Base-by-base conservation (phyloP, 2,888 invertebrate genomes). In the Trilocha varians region DNA sequence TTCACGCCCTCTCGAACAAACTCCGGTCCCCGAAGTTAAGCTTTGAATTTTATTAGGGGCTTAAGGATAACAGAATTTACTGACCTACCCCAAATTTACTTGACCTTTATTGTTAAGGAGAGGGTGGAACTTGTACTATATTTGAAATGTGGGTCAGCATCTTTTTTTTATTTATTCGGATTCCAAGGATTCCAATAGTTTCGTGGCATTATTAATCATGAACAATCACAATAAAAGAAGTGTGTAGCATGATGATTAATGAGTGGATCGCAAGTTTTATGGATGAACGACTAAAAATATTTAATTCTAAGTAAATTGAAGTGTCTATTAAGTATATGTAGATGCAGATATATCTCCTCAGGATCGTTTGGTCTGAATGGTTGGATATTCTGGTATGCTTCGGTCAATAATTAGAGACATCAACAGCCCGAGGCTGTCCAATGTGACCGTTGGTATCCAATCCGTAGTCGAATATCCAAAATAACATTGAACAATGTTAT, bases 401-500 rank as follows among this genome's bases (percentile, higher is more conserved):
- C 39, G 17, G 9, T 34, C 34, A 34, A 34, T 33, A 39, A 32
- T 39, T 39, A 39, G 39, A 17, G 16, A 34, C 39, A 17, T 39
- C 39, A 17, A 39, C 17, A 13, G 34, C 39, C 39, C 39, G 39
- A 15, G 17, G 33, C n/a, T n/a, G 34, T 11, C 16, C 33, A 34
- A 25, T n/a, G n/a, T n/a, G n/a, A n/a, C n/a, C n/a, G n/a, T n/a
- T n/a, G n/a, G n/a, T n/a, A n/a, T n/a, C n/a, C n/a, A n/a, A n/a
- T n/a, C n/a, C n/a, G n/a, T n/a, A n/a, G n/a, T n/a, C n/a, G n/a
- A n/a, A n/a, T n/a, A n/a, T n/a, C n/a, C n/a, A n/a, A n/a, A n/a
- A n/a, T n/a, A n/a, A n/a, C n/a, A n/a, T n/a, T n/a, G n/a, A n/a
- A n/a, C n/a, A n/a, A n/a, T n/a, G n/a, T n/a, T n/a, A n/a, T n/a